Conservation (phyloP, 2,797 vertebrate genomes). For the Gymnothorax reevesii region DNA sequence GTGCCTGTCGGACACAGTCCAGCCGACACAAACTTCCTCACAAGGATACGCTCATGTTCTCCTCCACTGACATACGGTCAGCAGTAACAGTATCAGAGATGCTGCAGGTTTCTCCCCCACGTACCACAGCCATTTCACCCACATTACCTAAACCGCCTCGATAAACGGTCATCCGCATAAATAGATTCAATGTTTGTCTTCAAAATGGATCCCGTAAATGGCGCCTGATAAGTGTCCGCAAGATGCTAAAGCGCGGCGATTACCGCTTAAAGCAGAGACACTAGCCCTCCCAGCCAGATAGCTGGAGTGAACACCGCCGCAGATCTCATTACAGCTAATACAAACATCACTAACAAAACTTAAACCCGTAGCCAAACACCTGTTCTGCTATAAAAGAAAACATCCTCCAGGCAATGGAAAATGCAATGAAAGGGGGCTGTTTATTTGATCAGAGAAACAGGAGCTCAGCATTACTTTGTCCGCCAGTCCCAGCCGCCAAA, state of each 20-base stretch:
- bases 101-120: neutral
- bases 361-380: neutral
- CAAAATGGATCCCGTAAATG: neutral
- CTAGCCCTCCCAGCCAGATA: neutral
- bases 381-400: neutral
- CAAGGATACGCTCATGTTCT: too few relatives aligned
- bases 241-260: too few relatives aligned
- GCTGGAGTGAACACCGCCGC: neutral
- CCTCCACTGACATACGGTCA: too few relatives aligned
- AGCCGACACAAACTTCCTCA: too few relatives aligned
- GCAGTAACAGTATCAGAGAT: too few relatives aligned
- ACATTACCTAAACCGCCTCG: neutral
- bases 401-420: neutral
- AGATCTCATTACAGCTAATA: neutral
- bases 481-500: neutral
- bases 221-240: neutral
- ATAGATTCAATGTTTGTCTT: neutral
- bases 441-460: neutral
- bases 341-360: neutral
- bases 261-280: neutral
- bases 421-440: neutral
- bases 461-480: neutral
- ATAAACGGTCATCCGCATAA: neutral
- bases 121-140: neutral
- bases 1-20: neutral